A percentile compares a stretch with the other conserved stretches of the same genome.
These are phyloP conservation scores for Clivina fossor DNA, from an alignment of 2,888 invertebrate species.

Conservation along the genomic window DNA sequence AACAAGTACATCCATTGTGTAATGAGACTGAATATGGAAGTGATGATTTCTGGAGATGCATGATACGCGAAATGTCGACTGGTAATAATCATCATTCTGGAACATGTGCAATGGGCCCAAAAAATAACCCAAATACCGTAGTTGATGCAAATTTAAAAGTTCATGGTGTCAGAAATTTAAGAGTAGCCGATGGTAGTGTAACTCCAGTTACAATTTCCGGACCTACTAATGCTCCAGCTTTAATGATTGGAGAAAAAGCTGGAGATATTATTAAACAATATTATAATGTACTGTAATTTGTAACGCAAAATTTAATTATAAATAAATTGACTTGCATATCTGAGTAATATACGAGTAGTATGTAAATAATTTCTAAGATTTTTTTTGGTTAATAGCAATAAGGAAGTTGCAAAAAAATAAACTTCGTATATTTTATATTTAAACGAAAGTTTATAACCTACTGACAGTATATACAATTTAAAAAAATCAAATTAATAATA, in stretches of 20 bases:
- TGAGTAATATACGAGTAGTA: too few relatives aligned
- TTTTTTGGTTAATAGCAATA: too few relatives aligned
- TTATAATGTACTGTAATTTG: too few relatives aligned
- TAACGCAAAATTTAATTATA: too few relatives aligned
- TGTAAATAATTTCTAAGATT: too few relatives aligned
- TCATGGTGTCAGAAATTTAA: conserved; percentile 60
- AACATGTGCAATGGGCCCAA: conserved; percentile 73
- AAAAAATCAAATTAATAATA: too few relatives aligned
- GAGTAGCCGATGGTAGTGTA: conserved; percentile 70
- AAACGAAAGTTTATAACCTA: too few relatives aligned
- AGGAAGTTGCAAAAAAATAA: too few relatives aligned
- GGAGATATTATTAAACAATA: conserved; percentile 8
- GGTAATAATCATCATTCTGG: conserved; percentile 59
- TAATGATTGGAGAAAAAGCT: conserved; percentile 70
- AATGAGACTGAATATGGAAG: neutral
- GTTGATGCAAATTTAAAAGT: conserved; percentile 66
- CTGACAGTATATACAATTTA: too few relatives aligned
- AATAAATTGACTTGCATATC: too few relatives aligned
- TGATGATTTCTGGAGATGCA: conserved; percentile 1
- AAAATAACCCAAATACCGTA: conserved; percentile 62
- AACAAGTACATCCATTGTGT: neutral
- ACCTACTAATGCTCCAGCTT: conserved; percentile 68
- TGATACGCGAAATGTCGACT: conserved; percentile 1
- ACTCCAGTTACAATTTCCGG: conserved; percentile 66
- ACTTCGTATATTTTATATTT: too few relatives aligned